Evolutionary conservation across 2,888 invertebrate genomes (phyloP).

Genomic region (Caenorhabditis sp.): DNA sequence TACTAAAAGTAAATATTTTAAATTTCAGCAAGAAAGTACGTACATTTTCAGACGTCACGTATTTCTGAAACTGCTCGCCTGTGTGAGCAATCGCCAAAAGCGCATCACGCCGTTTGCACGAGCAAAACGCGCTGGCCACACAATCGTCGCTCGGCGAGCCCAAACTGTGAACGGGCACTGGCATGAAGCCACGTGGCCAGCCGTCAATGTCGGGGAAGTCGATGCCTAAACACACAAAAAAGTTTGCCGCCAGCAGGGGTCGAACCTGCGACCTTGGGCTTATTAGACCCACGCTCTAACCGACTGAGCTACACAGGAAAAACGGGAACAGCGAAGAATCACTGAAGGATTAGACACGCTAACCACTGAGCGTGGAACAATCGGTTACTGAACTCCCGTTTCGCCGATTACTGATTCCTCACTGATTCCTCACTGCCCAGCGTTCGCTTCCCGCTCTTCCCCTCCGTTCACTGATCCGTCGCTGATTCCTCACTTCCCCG

Average conservation of each 20-base stretch:
- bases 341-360: too few relatives aligned
- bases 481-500: too few relatives aligned
- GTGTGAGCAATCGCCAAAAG: conserved; percentile 32
- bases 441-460: too few relatives aligned
- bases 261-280: conserved; percentile 73
- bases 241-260: conserved; percentile 47
- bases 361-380: too few relatives aligned
- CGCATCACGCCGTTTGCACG: conserved; percentile 20
- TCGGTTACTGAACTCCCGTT: too few relatives aligned
- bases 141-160: conserved; percentile 19
- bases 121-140: conserved; percentile 26
- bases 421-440: too few relatives aligned
- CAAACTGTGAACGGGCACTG: conserved; percentile 36
- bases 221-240: conserved; percentile 30
- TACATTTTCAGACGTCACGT: conserved; percentile 21
- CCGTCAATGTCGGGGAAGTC: conserved; percentile 48
- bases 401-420: too few relatives aligned
- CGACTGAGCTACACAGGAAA: conserved; percentile 79
- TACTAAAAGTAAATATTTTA: conserved; percentile 20
- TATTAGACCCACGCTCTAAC: conserved; percentile 79
- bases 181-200: conserved; percentile 55
- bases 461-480: too few relatives aligned
- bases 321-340: too few relatives aligned
- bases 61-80: conserved; percentile 29
- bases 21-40: not conserved